Base-by-base conservation (phyloP, 2,113 vertebrate genomes). In the Tetrao urogallus region DNA sequence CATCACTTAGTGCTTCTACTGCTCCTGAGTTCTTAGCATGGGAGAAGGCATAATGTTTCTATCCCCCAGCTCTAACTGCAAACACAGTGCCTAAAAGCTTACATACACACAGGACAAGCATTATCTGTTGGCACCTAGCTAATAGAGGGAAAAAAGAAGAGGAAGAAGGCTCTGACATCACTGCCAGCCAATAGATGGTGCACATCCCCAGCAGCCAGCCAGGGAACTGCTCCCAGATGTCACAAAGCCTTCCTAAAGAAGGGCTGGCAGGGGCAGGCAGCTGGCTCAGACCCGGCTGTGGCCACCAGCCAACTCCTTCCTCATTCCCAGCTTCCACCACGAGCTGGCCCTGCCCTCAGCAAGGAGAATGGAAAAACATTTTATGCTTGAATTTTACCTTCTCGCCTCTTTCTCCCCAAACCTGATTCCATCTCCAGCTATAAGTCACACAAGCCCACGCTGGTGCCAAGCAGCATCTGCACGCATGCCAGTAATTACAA, bases 141-240 rank as follows among this genome's bases (percentile, higher is more conserved):
- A 34, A 50, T 0, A 75, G 28, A 42, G 45, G 30, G 8, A 14
- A 28, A 30, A n/a, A 8, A 27, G 0, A 11, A 6, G 30, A 69
- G 13, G 0, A 38, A 42, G 20, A 27, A 63, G 13, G 82, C 66
- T 5, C 8, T 93, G 92, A 96, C 94, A 86, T 91, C 96, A 95
- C 76, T 77, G 56, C 8, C 43, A 86, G 84, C 93, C 96, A 96
- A 93, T 88, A 6, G 75, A 73, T 0, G 0, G 10, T 12, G 84
- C 64, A 43, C 36, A 78, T 67, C 54, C 65, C 92, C 83, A 6
- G 80, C 78, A 90, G 81, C 84, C 71, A 48, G 65, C 19, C 86
- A 20, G 87, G 78, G 76, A 89, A 95, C 56, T 20, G 84, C 13
- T 87, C 89, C 90, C 95, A 93, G 74, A 91, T 92, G 92, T 82